Base-by-base conservation (phyloP, 1,140 invertebrate species). In the Mactra quadrangularis region DNA sequence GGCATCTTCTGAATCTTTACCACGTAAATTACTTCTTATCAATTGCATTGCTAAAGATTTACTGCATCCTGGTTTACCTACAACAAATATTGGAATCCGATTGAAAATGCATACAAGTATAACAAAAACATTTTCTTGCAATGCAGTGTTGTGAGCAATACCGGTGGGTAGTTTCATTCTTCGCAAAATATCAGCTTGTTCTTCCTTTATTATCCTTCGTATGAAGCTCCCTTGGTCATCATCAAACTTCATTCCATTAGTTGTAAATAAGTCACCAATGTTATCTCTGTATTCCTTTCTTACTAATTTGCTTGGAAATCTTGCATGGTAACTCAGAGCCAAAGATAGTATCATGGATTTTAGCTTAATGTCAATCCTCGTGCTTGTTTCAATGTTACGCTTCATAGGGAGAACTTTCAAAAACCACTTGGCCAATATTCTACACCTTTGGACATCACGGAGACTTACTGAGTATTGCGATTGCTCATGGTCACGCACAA, bases 11-110 rank as follows among this genome's bases (percentile, higher is more conserved):
- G 88, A 81, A 22, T 82, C 84, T 55, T 85, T 74, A 33, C 90
- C 90, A 53, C 89, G 78, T 72, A 91, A 84, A 45, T 86, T 88
- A 57, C 86, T 87, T 38, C 57, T 72, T 3, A 91, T 86, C 25
- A 90, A 78, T n/a, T 87, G 85, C 70, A 89, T 88, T 41, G 90
- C 87, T 9, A 90, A 78, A 29, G 90, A 91, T 82, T 91, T 91
- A 11, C 87, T 89, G 57, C 89, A 90, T 17, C 90, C 90, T 33
- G 90, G 90, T 74, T 91, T 91, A 6, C 90, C 90, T 17, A 90
- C 87, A 31, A 91, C 85, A 75, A 91, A 91, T 1, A 91, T 70
- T 1, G 90, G 89, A 22, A 91, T 89, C 25, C 84, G 57, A 22
- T 87, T 76, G 31, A 89, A 81, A 71, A 91, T 91, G 53, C 90